Evolutionary conservation across 30 jellyfish, hydroid and myxozoan genomes (phyloP).

Genomic region (Pelagia noctiluca): DNA sequence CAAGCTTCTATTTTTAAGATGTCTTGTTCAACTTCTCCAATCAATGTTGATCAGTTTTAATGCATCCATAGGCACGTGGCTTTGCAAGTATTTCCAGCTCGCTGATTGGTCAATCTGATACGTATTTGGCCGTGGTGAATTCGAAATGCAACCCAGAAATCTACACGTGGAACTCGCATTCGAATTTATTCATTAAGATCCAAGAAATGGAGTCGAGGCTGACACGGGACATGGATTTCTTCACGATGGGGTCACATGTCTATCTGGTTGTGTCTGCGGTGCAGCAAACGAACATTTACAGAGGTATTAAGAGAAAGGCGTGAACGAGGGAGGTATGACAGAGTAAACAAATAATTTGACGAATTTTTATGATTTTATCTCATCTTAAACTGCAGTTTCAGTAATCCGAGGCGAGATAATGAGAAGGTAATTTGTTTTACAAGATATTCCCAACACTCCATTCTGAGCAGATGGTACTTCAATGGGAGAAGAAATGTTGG

Average conservation of each 20-base stretch:
- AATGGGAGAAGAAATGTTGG: too few relatives aligned
- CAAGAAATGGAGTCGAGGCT: slow-evolving; percentile 88
- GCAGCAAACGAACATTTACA: slow-evolving; percentile 78
- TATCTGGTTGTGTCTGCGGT: slow-evolving; percentile 92
- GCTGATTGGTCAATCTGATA: slow-evolving; percentile 50
- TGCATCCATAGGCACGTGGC: slow-evolving; percentile 78
- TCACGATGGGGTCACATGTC: slow-evolving; percentile 78
- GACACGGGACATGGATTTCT: slow-evolving; percentile 93
- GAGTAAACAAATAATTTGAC: too few relatives aligned
- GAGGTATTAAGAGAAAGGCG: slow-evolving; percentile 56
- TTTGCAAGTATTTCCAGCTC: slow-evolving; percentile 82
- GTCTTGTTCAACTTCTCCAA: too few relatives aligned
- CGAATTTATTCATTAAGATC: slow-evolving; percentile 67
- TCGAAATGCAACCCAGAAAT: slow-evolving; percentile 79
- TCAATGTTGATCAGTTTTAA: too few relatives aligned
- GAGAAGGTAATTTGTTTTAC: too few relatives aligned
- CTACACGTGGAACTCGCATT: slow-evolving; percentile 52
- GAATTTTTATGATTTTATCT: too few relatives aligned
- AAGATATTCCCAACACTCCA: too few relatives aligned
- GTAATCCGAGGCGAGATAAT: too few relatives aligned
- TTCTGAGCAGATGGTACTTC: too few relatives aligned
- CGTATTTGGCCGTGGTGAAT: slow-evolving; percentile 87
- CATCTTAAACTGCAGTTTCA: too few relatives aligned
- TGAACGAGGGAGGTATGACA: too few relatives aligned
- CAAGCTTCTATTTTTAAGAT: too few relatives aligned